Evolutionary conservation across 2,797 vertebrate species (phyloP), one percentile per base, ranked within the genome.

Genomic region (Gouania willdenowi): DNA sequence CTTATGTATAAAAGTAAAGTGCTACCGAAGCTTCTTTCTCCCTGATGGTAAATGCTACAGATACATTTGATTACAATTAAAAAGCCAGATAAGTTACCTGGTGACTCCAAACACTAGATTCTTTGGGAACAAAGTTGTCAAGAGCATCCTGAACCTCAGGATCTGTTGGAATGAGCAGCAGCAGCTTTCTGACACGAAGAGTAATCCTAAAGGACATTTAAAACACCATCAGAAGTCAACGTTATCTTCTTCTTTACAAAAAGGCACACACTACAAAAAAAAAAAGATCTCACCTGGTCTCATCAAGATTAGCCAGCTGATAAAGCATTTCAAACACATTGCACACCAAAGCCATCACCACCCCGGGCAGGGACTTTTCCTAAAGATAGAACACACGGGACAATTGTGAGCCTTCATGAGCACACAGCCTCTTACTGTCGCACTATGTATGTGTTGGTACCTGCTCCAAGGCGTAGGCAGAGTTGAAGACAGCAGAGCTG

Each of bases 301-400:
- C 97, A 41, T 99, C 97, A 1, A 99, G 85, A 56, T 98, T 98
- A 56, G 95, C 96, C 43, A 99, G 90, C 58, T 98, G 96, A 75
- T 99, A 99, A 28, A 99, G 92, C 95, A 98, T 98, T 77, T 99
- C 96, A 72, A 99, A 99, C 25, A 99, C 96, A 16, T 97, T 98
- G 66, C 94, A 98, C 43, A 98, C 96, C 1, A 99, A 83, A 8
- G 97, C 97, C 97, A 99, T 99, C 60, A 99, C 97, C 11, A 98
- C 95, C 20, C 97, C 96, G 15, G 97, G 97, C 21, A 99, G 89
- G 8, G 95, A 97, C 60, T 99, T 99, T 78, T 99, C 97, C 97
- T 99, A 66, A 4, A 46, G 13, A 51, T n/a, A 42, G 15, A 58
- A 32, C 26, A 41, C 61, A 14, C 44, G 2, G 2, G 1, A 1